Base-by-base conservation (phyloP, 2,113 vertebrate genomes). In the Trogon melanurus region DNA sequence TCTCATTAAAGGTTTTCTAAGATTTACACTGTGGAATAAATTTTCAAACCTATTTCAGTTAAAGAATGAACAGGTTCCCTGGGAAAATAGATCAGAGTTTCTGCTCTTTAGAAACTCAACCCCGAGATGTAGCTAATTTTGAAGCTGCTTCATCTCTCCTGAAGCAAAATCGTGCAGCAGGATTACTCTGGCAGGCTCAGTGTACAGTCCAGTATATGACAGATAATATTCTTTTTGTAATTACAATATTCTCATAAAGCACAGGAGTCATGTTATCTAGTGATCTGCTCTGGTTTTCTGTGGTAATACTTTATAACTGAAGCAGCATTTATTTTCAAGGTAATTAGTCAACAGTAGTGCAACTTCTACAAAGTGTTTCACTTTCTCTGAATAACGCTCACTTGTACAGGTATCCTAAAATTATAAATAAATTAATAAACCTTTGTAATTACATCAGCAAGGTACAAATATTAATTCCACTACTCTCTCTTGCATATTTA, bases 381-480 rank as follows among this genome's bases (percentile, higher is more conserved):
- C 56, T 76, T 87, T 15, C 38, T 70, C 66, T 70, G 27, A 75
- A 38, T 41, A 58, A 53, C 13, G 13, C 22, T 58, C 29, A n/a
- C 16, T 44, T 30, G 27, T 79, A 38, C 9, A 79, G 60, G 25
- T 50, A 64, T 18, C 56, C 34, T 78, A 62, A 54, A 92, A 89
- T 45, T 41, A 84, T 13, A 84, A 85, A 69, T 26, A 87, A 89
- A 88, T 19, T 29, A 51, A 74, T 75, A 67, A 6, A 2, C 13
- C 25, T 54, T 91, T 79, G 20, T 74, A 89, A 85, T 88, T 89
- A 47, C 22, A 93, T 81, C 29, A 73, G 30, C 26, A 85, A 81
- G 67, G 78, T 58, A 88, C 34, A 92, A 94, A 91, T 60, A 91
- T 85, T 93, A 92, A 95, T 85, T 93, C n/a, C 14, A 60, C 12